A percentile compares a stretch with the other conserved stretches of the same genome.
These are phyloP conservation scores for Steromphala cineraria DNA, from an alignment of 2,888 invertebrate genomes.

Conservation along the genomic window DNA sequence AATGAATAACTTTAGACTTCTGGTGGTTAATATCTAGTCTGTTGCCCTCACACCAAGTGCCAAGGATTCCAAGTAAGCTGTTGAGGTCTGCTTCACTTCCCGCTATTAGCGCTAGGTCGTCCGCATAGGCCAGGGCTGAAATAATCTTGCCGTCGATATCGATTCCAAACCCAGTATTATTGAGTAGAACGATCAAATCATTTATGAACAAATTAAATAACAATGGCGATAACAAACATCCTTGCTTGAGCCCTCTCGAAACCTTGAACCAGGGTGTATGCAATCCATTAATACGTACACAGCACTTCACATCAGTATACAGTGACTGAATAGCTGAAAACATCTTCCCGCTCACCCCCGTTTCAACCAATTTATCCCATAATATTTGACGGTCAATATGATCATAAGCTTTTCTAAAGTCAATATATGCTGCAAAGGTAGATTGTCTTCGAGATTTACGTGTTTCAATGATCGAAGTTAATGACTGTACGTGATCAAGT, in stretches of 20 bases:
- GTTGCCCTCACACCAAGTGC: neutral
- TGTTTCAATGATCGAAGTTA: neutral
- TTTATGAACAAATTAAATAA: neutral
- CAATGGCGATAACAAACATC: constrained; percentile 10
- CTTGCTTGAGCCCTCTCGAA: neutral
- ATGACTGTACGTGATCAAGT: neutral
- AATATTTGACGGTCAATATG: neutral
- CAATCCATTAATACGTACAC: neutral
- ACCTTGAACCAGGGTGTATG: constrained; percentile 7
- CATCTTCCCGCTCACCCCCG: neutral
- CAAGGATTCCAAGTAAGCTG: neutral
- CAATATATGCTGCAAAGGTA: neutral
- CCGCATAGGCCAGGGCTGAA: neutral
- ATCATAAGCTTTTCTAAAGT: constrained; percentile 6
- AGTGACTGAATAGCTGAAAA: neutral
- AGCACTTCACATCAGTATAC: neutral
- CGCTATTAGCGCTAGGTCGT: neutral
- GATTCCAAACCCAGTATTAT: neutral
- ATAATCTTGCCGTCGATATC: neutral
- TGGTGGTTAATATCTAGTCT: neutral
- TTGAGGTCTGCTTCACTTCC: neutral
- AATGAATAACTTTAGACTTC: constrained; percentile 12
- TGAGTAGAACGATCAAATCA: neutral
- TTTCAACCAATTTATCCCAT: neutral
- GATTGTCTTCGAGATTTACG: neutral